Conservation (phyloP, 2,113 vertebrate species). For the Oncorhynchus keta region DNA sequence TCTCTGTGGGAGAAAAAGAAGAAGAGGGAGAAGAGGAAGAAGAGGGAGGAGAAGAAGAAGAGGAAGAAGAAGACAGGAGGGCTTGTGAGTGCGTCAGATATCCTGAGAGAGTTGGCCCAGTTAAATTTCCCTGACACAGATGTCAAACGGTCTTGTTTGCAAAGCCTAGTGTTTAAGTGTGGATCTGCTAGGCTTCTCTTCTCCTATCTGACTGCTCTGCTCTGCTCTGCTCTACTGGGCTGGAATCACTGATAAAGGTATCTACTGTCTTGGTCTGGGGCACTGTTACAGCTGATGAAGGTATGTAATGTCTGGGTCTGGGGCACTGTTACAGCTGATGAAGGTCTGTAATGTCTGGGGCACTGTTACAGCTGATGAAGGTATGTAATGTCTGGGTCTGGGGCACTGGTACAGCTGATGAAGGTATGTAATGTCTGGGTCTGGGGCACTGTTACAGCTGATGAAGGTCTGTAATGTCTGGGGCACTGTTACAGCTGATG, state of each 20-base stretch:
- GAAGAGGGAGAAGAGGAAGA: slow-evolving; percentile 36
- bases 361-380: no score
- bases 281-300: no score
- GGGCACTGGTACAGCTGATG: no score
- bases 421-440: no score
- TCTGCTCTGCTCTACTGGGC: slow-evolving; percentile 24
- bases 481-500: no score
- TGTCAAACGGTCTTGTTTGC: slow-evolving; percentile 65
- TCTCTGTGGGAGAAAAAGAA: slow-evolving; percentile 53
- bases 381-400: no score
- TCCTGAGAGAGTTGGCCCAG: slow-evolving; percentile 41
- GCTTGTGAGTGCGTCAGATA: slow-evolving; percentile 64
- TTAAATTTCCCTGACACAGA: slow-evolving; percentile 63
- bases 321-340: neutral
- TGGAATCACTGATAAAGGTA: slow-evolving; percentile 68
- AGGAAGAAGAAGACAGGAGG: slow-evolving; percentile 58
- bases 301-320: no score
- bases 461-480: no score
- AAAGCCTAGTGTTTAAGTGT: slow-evolving; percentile 56
- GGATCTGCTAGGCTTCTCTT: slow-evolving; percentile 47
- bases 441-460: no score
- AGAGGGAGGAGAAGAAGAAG: slow-evolving; percentile 8
- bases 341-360: no score
- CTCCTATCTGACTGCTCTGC: slow-evolving; percentile 20
- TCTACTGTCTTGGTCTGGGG: slow-evolving; percentile 11